Evolutionary conservation across 53 echinoderm and acorn worm species (phyloP).

Genomic region (Luidia sarsii): DNA sequence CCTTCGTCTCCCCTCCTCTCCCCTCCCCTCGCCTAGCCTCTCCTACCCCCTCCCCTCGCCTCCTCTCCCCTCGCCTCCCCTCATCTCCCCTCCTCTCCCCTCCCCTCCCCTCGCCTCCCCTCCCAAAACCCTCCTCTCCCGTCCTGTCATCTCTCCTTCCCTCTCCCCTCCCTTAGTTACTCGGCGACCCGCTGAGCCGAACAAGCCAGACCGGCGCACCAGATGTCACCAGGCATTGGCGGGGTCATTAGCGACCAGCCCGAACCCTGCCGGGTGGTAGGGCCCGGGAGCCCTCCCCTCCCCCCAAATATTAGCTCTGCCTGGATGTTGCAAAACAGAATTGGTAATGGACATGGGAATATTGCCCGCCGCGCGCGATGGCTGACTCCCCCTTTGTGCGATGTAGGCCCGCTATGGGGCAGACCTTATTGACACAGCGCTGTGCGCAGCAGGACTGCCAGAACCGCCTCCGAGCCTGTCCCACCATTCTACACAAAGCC

Average conservation of each 20-base stretch:
- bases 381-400: too few relatives aligned
- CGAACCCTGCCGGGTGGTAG: constrained; percentile 22
- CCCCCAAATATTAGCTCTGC: constrained; percentile 22
- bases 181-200: neutral
- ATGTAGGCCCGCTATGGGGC: too few relatives aligned
- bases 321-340: constrained; percentile 43
- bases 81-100: too few relatives aligned
- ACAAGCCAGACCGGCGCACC: neutral
- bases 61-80: too few relatives aligned
- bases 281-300: neutral
- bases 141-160: neutral
- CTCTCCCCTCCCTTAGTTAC: neutral
- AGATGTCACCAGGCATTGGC: constrained; percentile 41
- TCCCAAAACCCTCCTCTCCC: neutral
- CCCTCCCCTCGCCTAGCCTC: too few relatives aligned
- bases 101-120: neutral
- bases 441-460: too few relatives aligned
- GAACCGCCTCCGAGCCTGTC: too few relatives aligned
- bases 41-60: too few relatives aligned
- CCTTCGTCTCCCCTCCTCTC: too few relatives aligned
- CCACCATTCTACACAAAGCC: too few relatives aligned
- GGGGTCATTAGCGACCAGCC: constrained; percentile 5
- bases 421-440: too few relatives aligned
- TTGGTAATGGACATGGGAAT: constrained; percentile 12
- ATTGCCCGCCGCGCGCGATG: neutral